Evolutionary conservation across 2,797 vertebrate genomes (phyloP).

Genomic region (Sphenodon punctatus): DNA sequence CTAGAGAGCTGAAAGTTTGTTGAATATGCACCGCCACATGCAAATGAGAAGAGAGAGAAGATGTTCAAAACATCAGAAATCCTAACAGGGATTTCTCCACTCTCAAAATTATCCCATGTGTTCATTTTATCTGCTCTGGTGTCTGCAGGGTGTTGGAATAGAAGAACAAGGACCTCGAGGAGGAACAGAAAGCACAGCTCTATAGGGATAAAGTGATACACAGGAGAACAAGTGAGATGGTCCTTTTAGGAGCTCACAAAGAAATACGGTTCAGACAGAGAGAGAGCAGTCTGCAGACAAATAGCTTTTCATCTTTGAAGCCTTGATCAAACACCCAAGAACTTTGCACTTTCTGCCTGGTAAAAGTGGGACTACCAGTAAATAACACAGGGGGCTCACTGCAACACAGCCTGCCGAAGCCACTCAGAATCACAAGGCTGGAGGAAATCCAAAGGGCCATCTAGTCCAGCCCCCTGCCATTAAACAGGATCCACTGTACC

Average conservation of each 20-base stretch:
- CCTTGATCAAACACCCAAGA: not conserved
- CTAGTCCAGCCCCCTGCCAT: no score
- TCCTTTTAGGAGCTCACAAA: not conserved
- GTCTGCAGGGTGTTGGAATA: conserved; percentile 9
- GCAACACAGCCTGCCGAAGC: not conserved
- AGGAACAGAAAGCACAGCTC: not conserved
- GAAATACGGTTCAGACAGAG: not conserved
- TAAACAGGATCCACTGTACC: no score
- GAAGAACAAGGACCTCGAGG: not conserved
- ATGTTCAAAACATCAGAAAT: not conserved
- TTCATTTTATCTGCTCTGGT: conserved; percentile 10
- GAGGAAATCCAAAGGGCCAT: no score
- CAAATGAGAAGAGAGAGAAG: not conserved
- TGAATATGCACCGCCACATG: not conserved
- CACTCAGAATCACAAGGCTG: no score
- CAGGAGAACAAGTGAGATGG: not conserved
- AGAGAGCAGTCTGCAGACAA: not conserved
- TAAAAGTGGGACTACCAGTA: not conserved
- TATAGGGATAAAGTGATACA: not conserved
- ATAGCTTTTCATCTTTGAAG: not conserved
- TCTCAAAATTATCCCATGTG: not conserved
- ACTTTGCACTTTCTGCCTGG: not conserved
- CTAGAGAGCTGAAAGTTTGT: not conserved
- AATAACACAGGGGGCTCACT: not conserved
- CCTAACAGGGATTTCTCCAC: not conserved